phyloP scores from a whole-genome alignment of 2,888 invertebrate species.

The Muschampia plurimacula region DNA sequence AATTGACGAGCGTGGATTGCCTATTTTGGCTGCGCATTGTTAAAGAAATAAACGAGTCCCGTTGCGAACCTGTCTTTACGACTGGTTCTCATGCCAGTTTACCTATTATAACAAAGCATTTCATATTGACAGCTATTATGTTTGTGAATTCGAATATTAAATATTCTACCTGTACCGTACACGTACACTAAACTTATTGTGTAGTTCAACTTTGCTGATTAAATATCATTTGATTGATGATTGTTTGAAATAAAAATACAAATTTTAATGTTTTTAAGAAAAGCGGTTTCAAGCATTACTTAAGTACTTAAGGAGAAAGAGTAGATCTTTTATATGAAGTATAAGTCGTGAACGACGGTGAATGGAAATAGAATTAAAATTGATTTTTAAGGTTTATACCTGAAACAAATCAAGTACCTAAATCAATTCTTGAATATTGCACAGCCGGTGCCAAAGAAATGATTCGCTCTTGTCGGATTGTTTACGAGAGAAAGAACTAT shows the following conservation, averaged over 20 bases:
- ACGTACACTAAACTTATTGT: background rate
- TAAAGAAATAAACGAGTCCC: slow-evolving; percentile 64
- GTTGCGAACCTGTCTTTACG: slow-evolving; percentile 56
- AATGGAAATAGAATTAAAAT: background rate
- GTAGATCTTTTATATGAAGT: background rate
- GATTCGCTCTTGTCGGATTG: background rate
- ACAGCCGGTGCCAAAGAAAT: slow-evolving; percentile 3
- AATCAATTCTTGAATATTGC: slow-evolving; percentile 10
- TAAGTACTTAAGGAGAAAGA: background rate
- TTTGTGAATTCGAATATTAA: slow-evolving; percentile 40
- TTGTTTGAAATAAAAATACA: background rate
- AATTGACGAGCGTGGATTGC: slow-evolving; percentile 76
- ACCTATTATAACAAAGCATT: slow-evolving; percentile 38
- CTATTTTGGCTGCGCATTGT: slow-evolving; percentile 79
- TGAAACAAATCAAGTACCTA: background rate
- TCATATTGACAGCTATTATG: slow-evolving; percentile 46
- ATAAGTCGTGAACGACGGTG: background rate
- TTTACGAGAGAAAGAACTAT: slow-evolving; percentile 18
- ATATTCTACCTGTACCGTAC: background rate
- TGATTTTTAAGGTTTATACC: slow-evolving; percentile 3
- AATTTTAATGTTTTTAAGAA: background rate
- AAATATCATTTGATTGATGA: background rate
- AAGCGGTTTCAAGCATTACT: background rate
- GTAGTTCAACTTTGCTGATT: background rate
- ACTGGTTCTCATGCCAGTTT: slow-evolving; percentile 42